Evolutionary conservation across 2,888 invertebrate species (phyloP), one percentile per base, ranked within the genome.

Genomic region (Papilio protenor): DNA sequence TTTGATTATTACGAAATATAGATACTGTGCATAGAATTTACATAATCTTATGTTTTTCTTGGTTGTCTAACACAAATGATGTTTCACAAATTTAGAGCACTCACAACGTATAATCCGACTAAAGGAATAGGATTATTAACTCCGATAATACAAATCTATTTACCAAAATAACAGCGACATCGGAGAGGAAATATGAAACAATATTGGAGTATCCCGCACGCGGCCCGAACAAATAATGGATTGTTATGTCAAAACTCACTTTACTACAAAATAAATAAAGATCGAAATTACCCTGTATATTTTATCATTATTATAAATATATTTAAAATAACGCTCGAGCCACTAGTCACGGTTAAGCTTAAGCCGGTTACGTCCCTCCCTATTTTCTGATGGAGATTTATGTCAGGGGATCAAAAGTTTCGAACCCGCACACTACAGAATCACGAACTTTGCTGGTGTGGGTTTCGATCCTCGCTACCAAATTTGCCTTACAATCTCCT

Each of bases 331-430:
- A 91, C 88, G 91, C 90, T 88, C 89, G 88, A 87, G 88, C 92
- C 89, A 92, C 92, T 92, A 94, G 94, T 93, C 91, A 92, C 90
- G 89, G 92, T 93, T 94, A 94, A 94, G 93, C 94, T 91, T 94
- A 94, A 94, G 94, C 94, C 91, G 94, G 94, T 94, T 94, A 94
- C 93, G 86, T 88, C 94, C 94, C 94, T 90, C 93, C 94, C 92
- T 91, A 92, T 94, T 93, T 94, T 94, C 92, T 93, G 94, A 94
- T 94, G 94, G 93, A 94, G 94, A 94, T 94, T 94, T 94, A 94
- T 94, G 93, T 93, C 90, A 89, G 89, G 92, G 94, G 94, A 94
- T 94, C 94, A 94, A 94, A 94, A 94, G 92, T 94, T 94, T 92
- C 87, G 87, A 89, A 88, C 91, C 88, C 90, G 87, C 91, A 89